Evolutionary conservation across 1,140 invertebrate species (phyloP), one percentile per base, ranked within the genome.

Genomic region (Heliconius hermathena): DNA sequence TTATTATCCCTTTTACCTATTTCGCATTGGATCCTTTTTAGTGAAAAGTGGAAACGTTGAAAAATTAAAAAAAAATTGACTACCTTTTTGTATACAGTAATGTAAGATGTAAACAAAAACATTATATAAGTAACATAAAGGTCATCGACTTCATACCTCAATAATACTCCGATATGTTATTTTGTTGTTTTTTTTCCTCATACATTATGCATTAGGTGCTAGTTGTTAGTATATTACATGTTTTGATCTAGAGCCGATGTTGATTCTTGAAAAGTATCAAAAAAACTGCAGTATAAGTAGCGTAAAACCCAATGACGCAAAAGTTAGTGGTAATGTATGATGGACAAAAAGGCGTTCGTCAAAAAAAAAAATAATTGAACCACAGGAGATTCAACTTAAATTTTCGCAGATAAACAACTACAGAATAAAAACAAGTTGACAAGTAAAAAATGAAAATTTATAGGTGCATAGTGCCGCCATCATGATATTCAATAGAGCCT

Each of bases 221-320:
- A 22, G 54, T 5, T 22, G 54, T 22, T 57, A 57, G 54, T 11
- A 57, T 57, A n/a, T 22, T 22, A n/a, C 11, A 66, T 66, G 11
- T 29, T 16, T 66, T 29, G 60, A 26, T 26, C 13, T 26, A 66
- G 11, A 66, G 22, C 26, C 22, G 60, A 66, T 22, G 26, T 22
- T 29, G 22, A 66, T 66, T 66, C 0, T 16, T 13, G 29, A 26
- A 66, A 26, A 66, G 1, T 26, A 66, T 16, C 60, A 22, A 41
- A 72, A 72, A 72, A 72, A 72, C 29, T 72, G 71, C 36, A 38
- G 33, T 38, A 36, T 36, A 72, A 33, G 46, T 20, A 33, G 41
- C 77, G 77, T 78, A 78, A 78, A 78, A 78, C 60, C 77, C 77
- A 57, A 73, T 78, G 77, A 78, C 77, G 77, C 73, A 66, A 66